Conservation (phyloP, 2,113 vertebrate species). For the Tetrax tetrax region DNA sequence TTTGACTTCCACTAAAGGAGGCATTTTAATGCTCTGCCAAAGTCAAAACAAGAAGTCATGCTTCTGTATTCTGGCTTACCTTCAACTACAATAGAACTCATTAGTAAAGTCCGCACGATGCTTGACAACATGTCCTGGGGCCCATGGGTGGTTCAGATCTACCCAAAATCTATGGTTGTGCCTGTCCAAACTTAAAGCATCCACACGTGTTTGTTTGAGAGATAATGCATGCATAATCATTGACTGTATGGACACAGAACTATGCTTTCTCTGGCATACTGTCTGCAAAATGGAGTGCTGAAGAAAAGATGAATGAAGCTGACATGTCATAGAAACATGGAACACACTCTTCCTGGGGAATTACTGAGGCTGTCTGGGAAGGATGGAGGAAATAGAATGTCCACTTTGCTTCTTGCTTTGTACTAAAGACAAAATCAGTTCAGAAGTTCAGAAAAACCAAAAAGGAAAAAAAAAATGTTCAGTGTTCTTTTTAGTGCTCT, state of each 20-base stretch:
- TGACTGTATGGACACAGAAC: not conserved
- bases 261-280: not conserved
- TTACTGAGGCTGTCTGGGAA: not conserved
- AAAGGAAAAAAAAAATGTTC: accelerated
- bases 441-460: not conserved
- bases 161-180: not conserved
- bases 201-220: not conserved
- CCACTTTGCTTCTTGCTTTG: not conserved
- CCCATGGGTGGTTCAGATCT: not conserved
- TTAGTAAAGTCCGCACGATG: not conserved
- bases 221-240: not conserved
- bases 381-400: not conserved
- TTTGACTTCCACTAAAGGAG: not conserved
- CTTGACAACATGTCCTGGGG: not conserved
- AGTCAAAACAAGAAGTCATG: not conserved
- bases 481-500: not conserved
- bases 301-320: not conserved
- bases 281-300: not conserved
- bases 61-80: not conserved
- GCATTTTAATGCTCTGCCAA: not conserved
- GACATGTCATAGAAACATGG: not conserved
- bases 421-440: not conserved
- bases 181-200: not conserved
- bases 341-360: not conserved
- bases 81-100: not conserved